Conservation (phyloP, 2,888 invertebrate genomes). For the Macrosiphum euphorbiae region DNA sequence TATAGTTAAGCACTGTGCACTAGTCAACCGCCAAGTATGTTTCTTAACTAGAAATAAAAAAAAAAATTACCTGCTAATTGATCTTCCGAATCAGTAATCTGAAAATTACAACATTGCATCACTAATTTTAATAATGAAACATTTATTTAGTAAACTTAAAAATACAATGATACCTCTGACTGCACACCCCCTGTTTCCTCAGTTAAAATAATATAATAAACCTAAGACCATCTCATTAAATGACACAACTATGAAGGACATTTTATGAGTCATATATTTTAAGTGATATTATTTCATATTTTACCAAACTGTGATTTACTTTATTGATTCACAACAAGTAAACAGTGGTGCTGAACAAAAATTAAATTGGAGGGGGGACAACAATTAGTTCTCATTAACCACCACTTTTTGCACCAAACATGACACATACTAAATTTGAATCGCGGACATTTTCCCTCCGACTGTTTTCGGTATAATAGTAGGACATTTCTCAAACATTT, state of each 20-base stretch:
- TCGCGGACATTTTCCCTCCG: too few species aligned
- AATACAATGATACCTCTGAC: background rate
- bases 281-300: background rate
- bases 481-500: too few species aligned
- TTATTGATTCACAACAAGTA: background rate
- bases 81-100: constrained; percentile 91
- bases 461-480: too few species aligned
- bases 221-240: background rate
- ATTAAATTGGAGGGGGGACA: too few species aligned
- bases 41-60: background rate
- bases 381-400: too few species aligned
- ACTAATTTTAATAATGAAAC: background rate
- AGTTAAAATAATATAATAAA: background rate
- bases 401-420: too few species aligned
- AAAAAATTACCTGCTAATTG: constrained; percentile 88
- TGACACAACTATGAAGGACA: background rate
- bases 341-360: too few species aligned
- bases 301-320: background rate
- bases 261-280: background rate
- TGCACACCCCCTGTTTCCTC: background rate
- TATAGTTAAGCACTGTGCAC: background rate
- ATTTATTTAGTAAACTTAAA: background rate
- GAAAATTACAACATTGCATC: constrained; percentile 70
- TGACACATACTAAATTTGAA: too few species aligned
- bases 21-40: background rate